Evolutionary conservation across 2,797 vertebrate species (phyloP).

Genomic region (Gambusia yucatana): DNA sequence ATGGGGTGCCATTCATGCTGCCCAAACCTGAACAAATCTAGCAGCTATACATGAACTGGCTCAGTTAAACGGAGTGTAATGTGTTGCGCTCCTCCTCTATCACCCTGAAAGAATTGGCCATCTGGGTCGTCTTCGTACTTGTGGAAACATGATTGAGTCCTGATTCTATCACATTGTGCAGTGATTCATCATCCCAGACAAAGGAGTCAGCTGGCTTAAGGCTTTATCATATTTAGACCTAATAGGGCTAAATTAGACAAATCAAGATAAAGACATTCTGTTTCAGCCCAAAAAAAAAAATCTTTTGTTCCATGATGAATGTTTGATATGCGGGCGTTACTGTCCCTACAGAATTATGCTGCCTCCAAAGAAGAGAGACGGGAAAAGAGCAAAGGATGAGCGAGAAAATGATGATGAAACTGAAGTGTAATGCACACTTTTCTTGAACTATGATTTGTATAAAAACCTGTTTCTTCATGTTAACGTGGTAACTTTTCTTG

Average conservation of each 20-base stretch:
- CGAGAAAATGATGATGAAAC: constrained; percentile 77
- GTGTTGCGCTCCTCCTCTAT: background rate
- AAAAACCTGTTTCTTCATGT: constrained; percentile 47
- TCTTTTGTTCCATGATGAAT: constrained; percentile 39
- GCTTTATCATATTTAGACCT: constrained; percentile 11
- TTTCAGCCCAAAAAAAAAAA: constrained; percentile 18
- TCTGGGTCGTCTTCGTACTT: background rate
- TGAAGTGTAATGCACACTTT: constrained; percentile 70
- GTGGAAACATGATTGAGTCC: constrained; percentile 4
- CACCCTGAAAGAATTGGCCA: background rate
- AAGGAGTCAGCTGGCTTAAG: constrained; percentile 11
- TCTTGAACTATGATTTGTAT: constrained; percentile 56
- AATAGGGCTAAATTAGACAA: background rate
- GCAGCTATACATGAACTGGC: background rate
- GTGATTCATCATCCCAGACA: constrained; percentile 10
- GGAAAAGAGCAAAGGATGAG: constrained; percentile 12
- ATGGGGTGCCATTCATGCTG: background rate
- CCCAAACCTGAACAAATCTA: constrained; percentile 7
- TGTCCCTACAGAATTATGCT: constrained; percentile 31
- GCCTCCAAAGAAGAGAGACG: constrained; percentile 17
- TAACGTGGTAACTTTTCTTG: constrained; percentile 46
- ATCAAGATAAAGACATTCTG: background rate
- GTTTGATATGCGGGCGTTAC: constrained; percentile 41
- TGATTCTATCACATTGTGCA: constrained; percentile 10
- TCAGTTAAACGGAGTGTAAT: background rate